A percentile compares a stretch with the other conserved stretches of the same genome.
Evolutionary conservation across 2,113 vertebrate species (phyloP).

Genomic region (Neolamprologus falcicula): DNA sequence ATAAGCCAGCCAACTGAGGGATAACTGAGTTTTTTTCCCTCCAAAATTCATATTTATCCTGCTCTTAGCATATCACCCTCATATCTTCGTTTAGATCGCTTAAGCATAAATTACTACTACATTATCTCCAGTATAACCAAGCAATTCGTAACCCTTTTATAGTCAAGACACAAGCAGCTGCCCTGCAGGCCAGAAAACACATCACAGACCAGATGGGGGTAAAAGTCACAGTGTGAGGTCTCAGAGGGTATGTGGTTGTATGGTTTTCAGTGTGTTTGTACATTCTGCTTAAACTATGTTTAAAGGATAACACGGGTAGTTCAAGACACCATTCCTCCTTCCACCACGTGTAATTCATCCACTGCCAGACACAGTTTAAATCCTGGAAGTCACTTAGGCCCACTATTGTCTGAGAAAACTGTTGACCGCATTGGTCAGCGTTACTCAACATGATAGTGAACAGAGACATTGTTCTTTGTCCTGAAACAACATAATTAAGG

Average conservation of each 20-base stretch:
- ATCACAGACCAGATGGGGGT: neutral
- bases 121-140: neutral
- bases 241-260: neutral
- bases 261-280: neutral
- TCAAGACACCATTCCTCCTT: neutral
- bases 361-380: constrained; percentile 1
- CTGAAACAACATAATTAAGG: constrained; percentile 24
- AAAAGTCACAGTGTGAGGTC: neutral
- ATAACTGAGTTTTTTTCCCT: neutral
- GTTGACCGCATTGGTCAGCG: neutral
- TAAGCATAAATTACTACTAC: neutral
- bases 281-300: neutral
- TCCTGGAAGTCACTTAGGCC: neutral
- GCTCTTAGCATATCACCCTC: neutral
- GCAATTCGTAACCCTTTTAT: neutral
- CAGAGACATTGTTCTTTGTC: constrained; percentile 20
- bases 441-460: constrained; percentile 31
- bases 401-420: constrained; percentile 12
- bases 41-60: neutral
- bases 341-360: neutral
- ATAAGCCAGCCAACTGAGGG: neutral
- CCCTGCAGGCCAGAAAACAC: neutral
- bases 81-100: neutral
- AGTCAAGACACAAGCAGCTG: neutral
- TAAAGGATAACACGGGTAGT: neutral